Base-by-base conservation (phyloP, 2,113 vertebrate genomes). In the Hystrix brachyura region DNA sequence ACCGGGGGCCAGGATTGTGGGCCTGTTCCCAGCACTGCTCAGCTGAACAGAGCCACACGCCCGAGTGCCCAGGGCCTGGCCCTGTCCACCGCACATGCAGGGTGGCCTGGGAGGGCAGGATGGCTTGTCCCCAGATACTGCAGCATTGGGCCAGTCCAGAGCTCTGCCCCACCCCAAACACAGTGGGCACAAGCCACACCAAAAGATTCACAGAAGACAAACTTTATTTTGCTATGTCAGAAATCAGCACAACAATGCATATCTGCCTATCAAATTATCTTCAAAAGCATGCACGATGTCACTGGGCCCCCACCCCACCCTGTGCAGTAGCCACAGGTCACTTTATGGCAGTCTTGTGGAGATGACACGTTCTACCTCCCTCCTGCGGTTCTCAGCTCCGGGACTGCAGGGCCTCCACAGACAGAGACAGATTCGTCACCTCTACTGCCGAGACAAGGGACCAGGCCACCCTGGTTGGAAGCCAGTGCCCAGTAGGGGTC, bases 181-280 rank as follows among this genome's bases (percentile, higher is more conserved):
- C 65, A 32, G 46, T 38, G 34, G 53, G 62, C 46, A 78, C 74
- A 11, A 67, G 8, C 43, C 7, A 3, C 43, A 27, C 11, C 19
- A n/a, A 86, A 82, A 34, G 34, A 59, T 48, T 62, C 43, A 51
- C 18, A 62, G 53, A 84, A 76, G 19, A 79, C 23, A 46, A 69
- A 62, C 51, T 96, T 96, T 95, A 97, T 92, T 95, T 60, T 25
- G 23, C 53, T 48, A 12, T 48, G 29, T 92, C 38, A 84, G 71
- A 87, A 93, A 46, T 0, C n/a, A 51, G 34, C 55, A 21, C 13
- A 34, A 38, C 43, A 19, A 3, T 0, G 8, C 0, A 0, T 3
- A 14, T 46, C 10, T 0, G 1, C 0, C n/a, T n/a, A 7, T 8
- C 11, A 3, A n/a, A 17, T 84, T 25, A 10, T 14, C 64, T 92